A percentile compares a stretch with the other conserved stretches of the same genome.
These are phyloP conservation scores for Scelioninae gen. 2 DNA, from an alignment of 2,888 invertebrate genomes.

Conservation along the genomic window DNA sequence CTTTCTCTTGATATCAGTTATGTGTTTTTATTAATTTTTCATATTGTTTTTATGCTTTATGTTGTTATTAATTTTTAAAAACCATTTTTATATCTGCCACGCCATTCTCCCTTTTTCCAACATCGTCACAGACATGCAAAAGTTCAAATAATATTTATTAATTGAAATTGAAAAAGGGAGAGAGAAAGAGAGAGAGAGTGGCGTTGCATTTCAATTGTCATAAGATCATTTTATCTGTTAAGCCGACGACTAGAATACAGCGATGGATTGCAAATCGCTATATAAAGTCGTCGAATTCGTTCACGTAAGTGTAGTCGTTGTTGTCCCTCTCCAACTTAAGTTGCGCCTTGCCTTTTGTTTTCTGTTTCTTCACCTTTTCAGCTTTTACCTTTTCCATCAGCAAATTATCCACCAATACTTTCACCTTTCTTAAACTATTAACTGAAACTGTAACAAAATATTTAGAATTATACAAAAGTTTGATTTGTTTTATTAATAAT, in stretches of 20 bases:
- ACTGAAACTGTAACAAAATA: conserved; percentile 82
- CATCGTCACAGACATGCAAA: neutral
- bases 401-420: conserved; percentile 88
- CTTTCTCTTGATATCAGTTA: neutral
- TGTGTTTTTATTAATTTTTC: neutral
- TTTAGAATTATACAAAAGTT: too few species aligned
- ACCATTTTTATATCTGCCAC: neutral
- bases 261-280: conserved; percentile 75
- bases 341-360: conserved; percentile 87
- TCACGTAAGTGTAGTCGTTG: conserved; percentile 82
- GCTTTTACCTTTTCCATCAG: conserved; percentile 91
- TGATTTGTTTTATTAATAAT: too few species aligned
- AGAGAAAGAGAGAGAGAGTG: conserved; percentile 13
- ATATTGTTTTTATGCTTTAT: neutral
- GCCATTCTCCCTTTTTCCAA: conserved; percentile 7
- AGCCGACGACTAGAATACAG: conserved; percentile 69
- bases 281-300: conserved; percentile 88
- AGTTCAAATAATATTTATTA: neutral
- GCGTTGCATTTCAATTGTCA: conserved; percentile 16
- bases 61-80: neutral
- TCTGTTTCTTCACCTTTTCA: conserved; percentile 85
- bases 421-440: conserved; percentile 89
- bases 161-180: neutral
- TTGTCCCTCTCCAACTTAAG: conserved; percentile 86
- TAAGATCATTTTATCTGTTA: conserved; percentile 35